A percentile compares a stretch with the other conserved stretches of the same genome.
phyloP scores from a whole-genome alignment of 2,797 vertebrate species.

The Merluccius polli region DNA sequence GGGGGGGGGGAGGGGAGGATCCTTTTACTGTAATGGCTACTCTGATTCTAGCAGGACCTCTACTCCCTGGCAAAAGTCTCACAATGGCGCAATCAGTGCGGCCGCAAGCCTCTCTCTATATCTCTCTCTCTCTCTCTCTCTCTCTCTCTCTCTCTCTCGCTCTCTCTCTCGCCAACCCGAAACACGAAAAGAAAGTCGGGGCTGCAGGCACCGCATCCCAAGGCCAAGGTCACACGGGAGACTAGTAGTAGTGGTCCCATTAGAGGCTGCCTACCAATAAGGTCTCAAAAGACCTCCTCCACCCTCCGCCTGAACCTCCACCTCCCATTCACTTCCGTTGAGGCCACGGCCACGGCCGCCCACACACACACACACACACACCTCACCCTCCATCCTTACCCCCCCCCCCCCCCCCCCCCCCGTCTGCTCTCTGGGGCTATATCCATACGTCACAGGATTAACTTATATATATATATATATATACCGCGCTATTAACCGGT shows the following conservation, averaged over 20 bases:
- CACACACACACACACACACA: too few relatives aligned
- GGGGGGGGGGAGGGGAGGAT: constrained; percentile 28
- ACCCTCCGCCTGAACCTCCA: neutral
- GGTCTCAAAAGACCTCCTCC: constrained; percentile 9
- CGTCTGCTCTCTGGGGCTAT: neutral
- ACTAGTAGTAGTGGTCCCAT: constrained; percentile 41
- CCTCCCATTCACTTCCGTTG: constrained; percentile 38
- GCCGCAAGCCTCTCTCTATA: constrained; percentile 21
- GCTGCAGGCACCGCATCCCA: constrained; percentile 35
- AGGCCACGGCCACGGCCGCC: constrained; percentile 37
- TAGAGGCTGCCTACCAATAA: constrained; percentile 31
- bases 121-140: constrained; percentile 55
- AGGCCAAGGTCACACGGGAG: constrained; percentile 44
- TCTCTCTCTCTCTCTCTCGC: constrained; percentile 48
- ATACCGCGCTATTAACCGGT: constrained; percentile 47
- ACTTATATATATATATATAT: constrained; percentile 39
- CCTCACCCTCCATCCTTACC: constrained; percentile 21
- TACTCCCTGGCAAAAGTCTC: constrained; percentile 29
- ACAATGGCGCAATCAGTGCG: constrained; percentile 65
- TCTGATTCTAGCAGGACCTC: constrained; percentile 45
- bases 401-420: too few relatives aligned
- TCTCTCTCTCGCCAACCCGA: constrained; percentile 64
- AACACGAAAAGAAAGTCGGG: constrained; percentile 47
- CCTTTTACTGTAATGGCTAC: constrained; percentile 50
- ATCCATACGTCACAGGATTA: constrained; percentile 55